Percentiles rank a stretch among this genome's conserved stretches.
These are phyloP conservation scores for Lycaena phlaeas DNA, from an alignment of 2,888 invertebrate genomes.

Conservation along the genomic window DNA sequence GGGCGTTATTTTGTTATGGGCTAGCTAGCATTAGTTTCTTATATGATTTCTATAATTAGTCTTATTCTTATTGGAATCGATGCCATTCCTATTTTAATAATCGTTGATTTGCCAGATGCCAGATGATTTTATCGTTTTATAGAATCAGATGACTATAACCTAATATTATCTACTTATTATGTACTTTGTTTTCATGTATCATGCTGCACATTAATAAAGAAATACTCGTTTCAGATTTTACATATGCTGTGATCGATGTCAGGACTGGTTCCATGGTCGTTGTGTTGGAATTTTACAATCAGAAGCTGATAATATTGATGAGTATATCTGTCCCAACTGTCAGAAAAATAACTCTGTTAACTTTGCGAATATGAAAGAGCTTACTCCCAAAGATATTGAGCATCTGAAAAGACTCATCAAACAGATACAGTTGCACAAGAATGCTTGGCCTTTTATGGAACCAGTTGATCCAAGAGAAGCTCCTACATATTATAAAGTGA, in stretches of 20 bases:
- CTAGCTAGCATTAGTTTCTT: too few species aligned
- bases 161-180: too few species aligned
- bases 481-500: conserved; percentile 96
- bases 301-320: conserved; percentile 95
- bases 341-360: conserved; percentile 91
- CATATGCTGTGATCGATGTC: conserved; percentile 98
- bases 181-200: too few species aligned
- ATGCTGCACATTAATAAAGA: too few species aligned
- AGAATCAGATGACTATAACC: too few species aligned
- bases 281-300: conserved; percentile 96
- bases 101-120: too few species aligned
- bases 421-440: conserved; percentile 93
- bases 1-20: too few species aligned
- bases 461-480: conserved; percentile 97
- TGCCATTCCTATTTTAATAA: too few species aligned
- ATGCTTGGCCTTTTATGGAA: conserved; percentile 98
- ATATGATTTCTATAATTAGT: too few species aligned
- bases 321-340: conserved; percentile 97
- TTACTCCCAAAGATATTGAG: conserved; percentile 85
- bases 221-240: conserved; percentile 93
- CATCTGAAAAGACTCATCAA: conserved; percentile 89
- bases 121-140: too few species aligned
- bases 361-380: conserved; percentile 90
- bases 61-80: too few species aligned
- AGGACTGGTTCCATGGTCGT: conserved; percentile 99